phyloP scores from a whole-genome alignment of 2,797 vertebrate species.

The Poecilia velifera region DNA sequence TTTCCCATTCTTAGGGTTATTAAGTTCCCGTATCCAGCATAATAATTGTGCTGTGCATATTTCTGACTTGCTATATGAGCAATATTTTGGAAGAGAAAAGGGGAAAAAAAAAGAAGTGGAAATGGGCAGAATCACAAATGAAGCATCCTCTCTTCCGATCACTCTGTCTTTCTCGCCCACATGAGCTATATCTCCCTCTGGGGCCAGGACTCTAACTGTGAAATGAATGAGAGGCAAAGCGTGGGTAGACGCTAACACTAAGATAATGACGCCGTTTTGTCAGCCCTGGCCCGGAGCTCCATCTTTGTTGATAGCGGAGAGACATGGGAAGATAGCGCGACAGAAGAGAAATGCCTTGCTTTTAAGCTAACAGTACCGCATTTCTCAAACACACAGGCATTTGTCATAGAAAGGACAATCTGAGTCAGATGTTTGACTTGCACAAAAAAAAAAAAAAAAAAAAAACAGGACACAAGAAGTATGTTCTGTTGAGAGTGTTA shows the following conservation, averaged over 20 bases:
- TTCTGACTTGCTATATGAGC: conserved; percentile 42
- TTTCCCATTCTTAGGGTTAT: conserved; percentile 18
- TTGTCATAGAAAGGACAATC: conserved; percentile 13
- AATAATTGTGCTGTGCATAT: conserved; percentile 50
- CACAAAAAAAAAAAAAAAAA: conserved; percentile 5
- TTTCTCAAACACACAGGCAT: conserved; percentile 34
- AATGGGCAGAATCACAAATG: conserved; percentile 43
- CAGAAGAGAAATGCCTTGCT: conserved; percentile 29
- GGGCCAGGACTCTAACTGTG: conserved; percentile 66
- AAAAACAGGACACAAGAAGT: conserved; percentile 41
- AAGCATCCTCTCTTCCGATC: conserved; percentile 46
- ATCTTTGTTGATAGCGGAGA: conserved; percentile 59
- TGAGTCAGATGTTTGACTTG: conserved; percentile 27
- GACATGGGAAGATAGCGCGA: conserved; percentile 49
- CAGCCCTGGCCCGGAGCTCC: conserved; percentile 61
- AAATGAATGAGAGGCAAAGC: conserved; percentile 72
- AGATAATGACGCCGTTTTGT: conserved; percentile 77
- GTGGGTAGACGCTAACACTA: conserved; percentile 72
- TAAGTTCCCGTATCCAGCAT: conserved; percentile 21
- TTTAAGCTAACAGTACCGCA: conserved; percentile 31
- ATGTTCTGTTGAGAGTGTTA: conserved; percentile 41
- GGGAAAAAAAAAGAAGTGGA: conserved; percentile 8
- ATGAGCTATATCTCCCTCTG: conserved; percentile 56
- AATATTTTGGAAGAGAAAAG: conserved; percentile 19
- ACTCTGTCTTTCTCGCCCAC: conserved; percentile 52